Percentiles rank a stretch among this genome's conserved stretches.
Conservation (phyloP, 2,797 vertebrate genomes). For the Synaphobranchus kaupii region DNA sequence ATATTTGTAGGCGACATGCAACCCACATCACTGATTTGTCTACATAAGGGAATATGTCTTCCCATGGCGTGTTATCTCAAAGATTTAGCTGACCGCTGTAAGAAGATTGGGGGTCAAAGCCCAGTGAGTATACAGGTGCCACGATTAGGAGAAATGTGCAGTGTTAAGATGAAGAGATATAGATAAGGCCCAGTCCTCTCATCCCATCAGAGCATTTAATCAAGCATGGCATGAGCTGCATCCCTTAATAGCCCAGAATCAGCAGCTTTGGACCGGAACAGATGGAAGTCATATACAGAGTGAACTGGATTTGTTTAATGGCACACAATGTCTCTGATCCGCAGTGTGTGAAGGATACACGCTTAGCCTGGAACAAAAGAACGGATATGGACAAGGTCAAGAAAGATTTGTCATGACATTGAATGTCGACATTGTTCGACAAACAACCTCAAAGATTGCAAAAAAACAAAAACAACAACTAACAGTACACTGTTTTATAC, state of each 20-base stretch:
- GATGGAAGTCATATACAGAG: conserved; percentile 8
- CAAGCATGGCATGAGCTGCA: neutral
- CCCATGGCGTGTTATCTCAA: neutral
- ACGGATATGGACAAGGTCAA: neutral
- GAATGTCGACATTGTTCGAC: neutral
- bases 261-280: neutral
- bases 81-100: neutral
- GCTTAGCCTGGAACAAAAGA: neutral
- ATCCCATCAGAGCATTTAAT: neutral
- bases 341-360: neutral
- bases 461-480: neutral
- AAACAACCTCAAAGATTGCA: neutral
- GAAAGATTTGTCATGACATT: neutral
- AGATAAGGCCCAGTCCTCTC: neutral
- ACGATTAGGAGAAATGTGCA: neutral
- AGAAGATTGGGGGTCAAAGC: neutral
- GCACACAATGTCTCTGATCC: neutral
- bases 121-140: neutral
- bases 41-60: neutral
- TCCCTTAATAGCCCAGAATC: conserved; percentile 1
- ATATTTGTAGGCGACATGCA: neutral
- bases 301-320: neutral
- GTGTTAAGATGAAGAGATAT: neutral
- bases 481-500: neutral
- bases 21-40: neutral